phyloP scores from a whole-genome alignment of 2,113 vertebrate genomes.

The Perccottus glenii region DNA sequence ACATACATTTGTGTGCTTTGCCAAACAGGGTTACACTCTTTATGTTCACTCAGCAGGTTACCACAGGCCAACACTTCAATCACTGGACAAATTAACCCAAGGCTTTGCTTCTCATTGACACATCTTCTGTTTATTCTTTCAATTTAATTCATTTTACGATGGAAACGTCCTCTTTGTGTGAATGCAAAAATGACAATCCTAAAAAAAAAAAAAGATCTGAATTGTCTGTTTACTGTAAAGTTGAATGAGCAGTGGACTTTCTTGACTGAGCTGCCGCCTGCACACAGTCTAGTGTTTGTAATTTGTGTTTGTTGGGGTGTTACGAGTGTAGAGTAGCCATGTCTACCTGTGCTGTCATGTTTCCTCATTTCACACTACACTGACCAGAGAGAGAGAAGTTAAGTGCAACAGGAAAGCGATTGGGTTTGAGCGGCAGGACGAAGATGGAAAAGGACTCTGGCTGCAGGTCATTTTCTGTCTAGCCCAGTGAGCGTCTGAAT shows the following conservation, averaged over 20 bases:
- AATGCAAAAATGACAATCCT: no score
- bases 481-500: background rate
- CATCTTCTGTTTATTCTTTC: background rate
- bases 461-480: slow-evolving; percentile 19
- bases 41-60: no score
- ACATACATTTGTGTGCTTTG: no score
- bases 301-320: slow-evolving; percentile 9
- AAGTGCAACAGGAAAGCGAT: slow-evolving; percentile 35
- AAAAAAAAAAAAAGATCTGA: background rate
- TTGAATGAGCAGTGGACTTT: no score
- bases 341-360: slow-evolving; percentile 47
- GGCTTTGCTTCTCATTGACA: background rate
- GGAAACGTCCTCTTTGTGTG: no score
- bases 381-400: slow-evolving; percentile 23
- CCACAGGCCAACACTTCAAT: background rate
- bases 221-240: background rate
- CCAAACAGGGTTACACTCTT: no score
- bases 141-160: no score
- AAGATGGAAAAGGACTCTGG: slow-evolving; percentile 22
- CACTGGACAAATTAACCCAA: background rate
- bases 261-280: background rate
- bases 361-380: slow-evolving; percentile 50
- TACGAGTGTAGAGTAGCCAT: background rate
- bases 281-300: background rate
- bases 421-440: slow-evolving; percentile 30